Conservation (phyloP, 2,797 vertebrate species). For the Periophthalmus magnuspinnatus region DNA sequence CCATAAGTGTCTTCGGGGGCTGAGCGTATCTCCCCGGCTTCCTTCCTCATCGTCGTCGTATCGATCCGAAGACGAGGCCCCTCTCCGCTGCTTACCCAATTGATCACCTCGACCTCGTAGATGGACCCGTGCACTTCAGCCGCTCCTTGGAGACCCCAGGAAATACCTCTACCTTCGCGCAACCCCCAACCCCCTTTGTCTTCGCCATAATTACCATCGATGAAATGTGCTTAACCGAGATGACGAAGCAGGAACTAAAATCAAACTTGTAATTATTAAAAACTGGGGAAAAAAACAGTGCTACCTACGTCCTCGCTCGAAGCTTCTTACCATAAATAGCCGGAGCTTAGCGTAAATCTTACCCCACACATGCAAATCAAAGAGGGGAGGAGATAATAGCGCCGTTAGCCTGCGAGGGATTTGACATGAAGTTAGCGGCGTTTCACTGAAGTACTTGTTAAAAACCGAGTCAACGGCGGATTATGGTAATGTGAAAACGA, state of each 20-base stretch:
- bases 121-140: constrained; percentile 48
- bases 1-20: constrained; percentile 35
- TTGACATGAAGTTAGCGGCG: constrained; percentile 60
- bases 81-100: constrained; percentile 48
- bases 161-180: constrained; percentile 43
- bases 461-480: constrained; percentile 74
- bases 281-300: neutral
- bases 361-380: constrained; percentile 53
- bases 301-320: constrained; percentile 14
- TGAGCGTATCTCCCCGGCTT: constrained; percentile 4
- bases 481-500: constrained; percentile 75
- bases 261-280: constrained; percentile 29
- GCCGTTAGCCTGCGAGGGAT: constrained; percentile 57
- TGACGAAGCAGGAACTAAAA: constrained; percentile 37
- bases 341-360: constrained; percentile 52
- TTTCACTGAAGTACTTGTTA: constrained; percentile 64
- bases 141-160: constrained; percentile 46
- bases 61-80: constrained; percentile 48
- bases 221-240: constrained; percentile 46
- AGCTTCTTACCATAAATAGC: constrained; percentile 40
- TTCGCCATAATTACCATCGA: constrained; percentile 58
- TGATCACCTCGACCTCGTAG: constrained; percentile 57
- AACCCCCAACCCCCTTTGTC: constrained; percentile 40
- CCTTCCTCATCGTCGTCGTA: constrained; percentile 37
- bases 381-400: constrained; percentile 58